phyloP scores from a whole-genome alignment of 2,888 invertebrate genomes.

The Hypomecis punctinalis region DNA sequence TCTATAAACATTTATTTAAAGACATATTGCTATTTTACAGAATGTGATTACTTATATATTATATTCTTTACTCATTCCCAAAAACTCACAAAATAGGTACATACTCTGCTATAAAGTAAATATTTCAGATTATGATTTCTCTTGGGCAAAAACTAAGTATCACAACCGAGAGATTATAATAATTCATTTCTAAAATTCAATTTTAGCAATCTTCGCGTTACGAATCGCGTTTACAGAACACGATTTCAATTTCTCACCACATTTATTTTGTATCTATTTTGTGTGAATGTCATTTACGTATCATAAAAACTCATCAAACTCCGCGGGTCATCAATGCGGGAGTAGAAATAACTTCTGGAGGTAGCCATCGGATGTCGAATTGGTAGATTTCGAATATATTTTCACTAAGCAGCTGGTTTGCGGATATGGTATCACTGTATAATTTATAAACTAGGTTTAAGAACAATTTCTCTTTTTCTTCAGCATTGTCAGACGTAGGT shows the following conservation, averaged over 20 bases:
- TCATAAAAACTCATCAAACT: conserved; percentile 63
- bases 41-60: too few species aligned
- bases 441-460: too few species aligned
- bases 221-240: conserved; percentile 54
- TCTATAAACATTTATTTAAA: too few species aligned
- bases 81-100: background rate
- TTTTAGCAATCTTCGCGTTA: conserved; percentile 47
- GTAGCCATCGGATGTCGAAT: conserved; percentile 14
- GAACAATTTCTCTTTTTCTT: too few species aligned
- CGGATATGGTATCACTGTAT: too few species aligned
- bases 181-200: conserved; percentile 25
- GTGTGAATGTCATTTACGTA: conserved; percentile 65
- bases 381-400: conserved; percentile 30
- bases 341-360: conserved; percentile 44
- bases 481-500: too few species aligned
- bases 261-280: conserved; percentile 60
- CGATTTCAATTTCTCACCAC: conserved; percentile 66
- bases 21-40: too few species aligned
- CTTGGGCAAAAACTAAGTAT: conserved; percentile 4
- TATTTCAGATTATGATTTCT: background rate
- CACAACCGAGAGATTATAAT: conserved; percentile 13
- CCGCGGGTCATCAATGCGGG: conserved; percentile 54
- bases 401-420: too few species aligned
- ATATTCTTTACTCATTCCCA: background rate
- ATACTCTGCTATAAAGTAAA: too few species aligned